Base-by-base conservation (phyloP, 2,888 invertebrate species). In the Cheilosia pagana region DNA sequence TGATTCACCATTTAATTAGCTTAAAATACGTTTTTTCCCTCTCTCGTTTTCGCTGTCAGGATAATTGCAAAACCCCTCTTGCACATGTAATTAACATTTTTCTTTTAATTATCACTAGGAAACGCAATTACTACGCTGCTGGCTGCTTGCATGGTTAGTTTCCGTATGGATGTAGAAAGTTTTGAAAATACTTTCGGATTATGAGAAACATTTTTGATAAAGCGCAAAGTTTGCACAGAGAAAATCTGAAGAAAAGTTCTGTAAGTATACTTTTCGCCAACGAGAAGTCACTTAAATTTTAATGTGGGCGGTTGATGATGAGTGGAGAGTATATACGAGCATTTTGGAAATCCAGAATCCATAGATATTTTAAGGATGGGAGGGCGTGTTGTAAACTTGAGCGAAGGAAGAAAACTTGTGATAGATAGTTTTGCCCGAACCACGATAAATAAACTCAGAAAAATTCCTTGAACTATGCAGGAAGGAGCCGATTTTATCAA, bases 1-100 rank as follows among this genome's bases (percentile, higher is more conserved):
- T 68, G 68, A 77, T 77, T 68, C 68, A 77, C 68, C 68, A 45
- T 60, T 77, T 77, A 77, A 77, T 77, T 77, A 77, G 62, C 53
- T 75, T 57, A 59, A 77, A 77, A 62, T 60, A 12, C 4, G 5
- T 3, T 35, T 6, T n/a, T 5, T 19, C 10, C 0, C 5, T 4
- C 12, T n/a, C 59, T 1, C 4, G 1, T 3, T 10, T 41, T 1
- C 4, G 50, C 23, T 12, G 57, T 14, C 7, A 65, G 43, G 60
- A 45, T 77, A 62, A 68, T 68, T 53, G 68, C 68, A 68, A 39
- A 45, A 76, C 68, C 14, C 68, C 23, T 53, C 19, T 62, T 68
- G 68, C 45, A 35, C 50, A 60, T 68, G 60, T 60, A 59, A 76
- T 77, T 62, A 68, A 68, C 60, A 35, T 53, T 53, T 60, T 48